Evolutionary conservation across 2,797 vertebrate species (phyloP), one percentile per base, ranked within the genome.

Genomic region (Jordanella pulchra): DNA sequence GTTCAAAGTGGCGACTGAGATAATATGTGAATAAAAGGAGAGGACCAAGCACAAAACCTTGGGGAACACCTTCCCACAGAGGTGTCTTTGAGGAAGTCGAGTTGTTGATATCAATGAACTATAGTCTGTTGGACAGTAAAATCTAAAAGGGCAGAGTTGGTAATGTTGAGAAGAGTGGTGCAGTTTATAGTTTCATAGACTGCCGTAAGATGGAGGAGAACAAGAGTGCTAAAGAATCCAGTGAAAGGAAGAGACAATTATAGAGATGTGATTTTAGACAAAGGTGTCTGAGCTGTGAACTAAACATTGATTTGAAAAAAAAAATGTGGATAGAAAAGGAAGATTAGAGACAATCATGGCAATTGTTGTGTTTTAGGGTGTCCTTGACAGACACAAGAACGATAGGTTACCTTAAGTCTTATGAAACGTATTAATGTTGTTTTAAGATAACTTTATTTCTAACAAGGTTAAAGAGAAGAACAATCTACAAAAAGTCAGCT

Each of bases 371-470:
- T 44, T 44, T n/a, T 17, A 44, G n/a, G 60, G 42, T n/a, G n/a
- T 63, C 21, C n/a, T 32, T 61, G 35, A 25, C 60, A 27, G 60
- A 44, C 35, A 25, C 12, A 44, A 5, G n/a, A 60, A 18, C 39
- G 58, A 61, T 1, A 39, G 32, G 39, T 30, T 18, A 14, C 21
- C 14, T 7, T 39, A 23, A 61, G 75, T 55, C 72, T 63, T 75
- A 18, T 66, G 15, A 75, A 54, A 54, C n/a, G 28, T 44, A 77
- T 12, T 21, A 55, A 27, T 27, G 30, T 9, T 50, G 15, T 54
- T 73, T 67, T 48, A 55, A 60, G 76, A 47, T 48, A 65, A 56
- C 67, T 68, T 42, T 78, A 72, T 68, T 56, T 39, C 75, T 74
- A 74, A 55, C 5, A 17, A 4, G 17, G 25, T 58, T 54, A 7